These are phyloP conservation scores for Trachelus tabidus DNA, from an alignment of 2,888 invertebrate species.

Conservation along the genomic window DNA sequence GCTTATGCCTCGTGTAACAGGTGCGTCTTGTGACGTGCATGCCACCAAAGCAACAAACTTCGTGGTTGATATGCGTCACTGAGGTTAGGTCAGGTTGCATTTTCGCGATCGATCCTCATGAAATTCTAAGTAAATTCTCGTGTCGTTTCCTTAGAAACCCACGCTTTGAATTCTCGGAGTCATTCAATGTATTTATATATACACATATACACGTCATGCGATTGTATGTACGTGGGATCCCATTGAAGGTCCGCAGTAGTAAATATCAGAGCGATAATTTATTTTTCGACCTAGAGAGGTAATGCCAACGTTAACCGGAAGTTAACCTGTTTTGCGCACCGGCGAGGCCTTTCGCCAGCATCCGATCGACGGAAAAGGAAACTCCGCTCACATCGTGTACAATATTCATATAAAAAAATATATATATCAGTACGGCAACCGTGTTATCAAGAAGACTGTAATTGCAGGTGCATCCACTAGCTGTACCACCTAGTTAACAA, in stretches of 20 bases:
- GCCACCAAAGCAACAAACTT: not conserved
- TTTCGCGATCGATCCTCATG: not conserved
- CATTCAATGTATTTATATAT: not conserved
- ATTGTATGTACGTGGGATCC: not conserved
- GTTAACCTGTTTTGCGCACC: not conserved
- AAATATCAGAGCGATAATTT: not conserved
- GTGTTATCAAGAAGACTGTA: not conserved
- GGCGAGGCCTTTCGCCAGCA: not conserved
- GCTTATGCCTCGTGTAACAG: not conserved
- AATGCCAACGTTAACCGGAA: not conserved
- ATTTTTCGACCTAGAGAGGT: not conserved
- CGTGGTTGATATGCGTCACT: not conserved
- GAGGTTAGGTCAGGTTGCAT: not conserved
- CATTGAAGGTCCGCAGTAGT: not conserved
- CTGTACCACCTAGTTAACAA: not conserved
- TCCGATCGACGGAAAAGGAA: not conserved
- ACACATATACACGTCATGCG: not conserved
- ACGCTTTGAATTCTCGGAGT: not conserved
- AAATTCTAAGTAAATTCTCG: not conserved
- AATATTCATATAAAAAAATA: not conserved
- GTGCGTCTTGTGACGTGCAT: not conserved
- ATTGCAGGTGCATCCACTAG: not conserved
- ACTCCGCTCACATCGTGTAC: not conserved
- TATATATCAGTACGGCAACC: not conserved
- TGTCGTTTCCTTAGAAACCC: not conserved